A percentile compares a stretch with the other conserved stretches of the same genome.
phyloP scores from a whole-genome alignment of 2,888 invertebrate species.

The Pammene aurita region DNA sequence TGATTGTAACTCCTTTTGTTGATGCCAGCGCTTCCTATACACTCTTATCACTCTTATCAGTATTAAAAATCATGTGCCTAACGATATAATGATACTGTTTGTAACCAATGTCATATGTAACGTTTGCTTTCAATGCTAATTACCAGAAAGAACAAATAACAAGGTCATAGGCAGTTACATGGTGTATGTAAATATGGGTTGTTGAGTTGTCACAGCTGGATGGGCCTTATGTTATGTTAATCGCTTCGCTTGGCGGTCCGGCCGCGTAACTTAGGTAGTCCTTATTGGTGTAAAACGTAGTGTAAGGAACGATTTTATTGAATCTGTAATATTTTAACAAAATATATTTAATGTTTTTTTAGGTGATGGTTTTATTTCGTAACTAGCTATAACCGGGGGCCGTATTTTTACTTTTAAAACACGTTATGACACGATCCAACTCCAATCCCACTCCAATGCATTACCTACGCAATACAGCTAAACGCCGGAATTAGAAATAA shows the following conservation, averaged over 20 bases:
- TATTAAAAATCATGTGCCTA: slow-evolving; percentile 13
- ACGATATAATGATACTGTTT: slow-evolving; percentile 1
- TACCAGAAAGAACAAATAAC: slow-evolving; percentile 18
- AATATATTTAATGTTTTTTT: slow-evolving; percentile 81
- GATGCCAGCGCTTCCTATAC: slow-evolving; percentile 1
- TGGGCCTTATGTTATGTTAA: slow-evolving; percentile 44
- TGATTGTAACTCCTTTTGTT: not conserved
- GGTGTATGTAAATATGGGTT: slow-evolving; percentile 17
- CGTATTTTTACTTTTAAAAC: not conserved
- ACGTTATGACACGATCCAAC: too few species aligned
- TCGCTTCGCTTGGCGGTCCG: slow-evolving; percentile 41
- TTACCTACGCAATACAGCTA: too few species aligned
- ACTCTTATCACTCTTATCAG: slow-evolving; percentile 11
- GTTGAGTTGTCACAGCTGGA: slow-evolving; percentile 35
- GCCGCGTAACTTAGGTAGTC: slow-evolving; percentile 44
- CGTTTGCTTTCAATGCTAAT: slow-evolving; percentile 10
- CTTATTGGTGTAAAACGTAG: slow-evolving; percentile 52
- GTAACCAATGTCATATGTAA: slow-evolving; percentile 2
- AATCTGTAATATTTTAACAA: slow-evolving; percentile 82
- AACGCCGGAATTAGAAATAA: too few species aligned
- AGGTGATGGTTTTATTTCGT: slow-evolving; percentile 46
- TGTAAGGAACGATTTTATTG: slow-evolving; percentile 74
- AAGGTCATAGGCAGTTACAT: slow-evolving; percentile 5
- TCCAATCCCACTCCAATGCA: too few species aligned
- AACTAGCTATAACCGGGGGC: not conserved